These are phyloP conservation scores for Miltochrista miniata DNA, from an alignment of 2,888 invertebrate genomes.

Conservation along the genomic window DNA sequence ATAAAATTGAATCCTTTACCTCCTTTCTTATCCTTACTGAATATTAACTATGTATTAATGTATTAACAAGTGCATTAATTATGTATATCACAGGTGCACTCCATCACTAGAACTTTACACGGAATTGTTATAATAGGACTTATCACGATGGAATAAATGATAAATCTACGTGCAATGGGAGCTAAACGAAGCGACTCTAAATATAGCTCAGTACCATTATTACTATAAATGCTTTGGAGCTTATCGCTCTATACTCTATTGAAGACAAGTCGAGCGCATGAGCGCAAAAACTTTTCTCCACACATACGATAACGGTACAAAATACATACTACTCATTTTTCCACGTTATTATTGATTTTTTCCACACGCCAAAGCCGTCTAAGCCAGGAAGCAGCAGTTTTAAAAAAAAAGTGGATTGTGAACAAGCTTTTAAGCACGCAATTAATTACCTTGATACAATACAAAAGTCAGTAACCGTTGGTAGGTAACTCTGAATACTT, in stretches of 20 bases:
- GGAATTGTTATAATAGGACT: conserved; percentile 13
- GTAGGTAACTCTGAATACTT: not conserved
- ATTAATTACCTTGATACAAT: not conserved
- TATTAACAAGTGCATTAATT: not conserved
- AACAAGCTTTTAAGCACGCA: not conserved
- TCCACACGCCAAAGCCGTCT: not conserved
- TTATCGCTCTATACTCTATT: conserved; percentile 72
- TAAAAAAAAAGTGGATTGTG: not conserved
- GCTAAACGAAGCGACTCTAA: conserved; percentile 67
- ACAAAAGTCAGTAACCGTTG: not conserved
- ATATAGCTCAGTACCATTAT: conserved; percentile 66
- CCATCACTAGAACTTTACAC: not conserved
- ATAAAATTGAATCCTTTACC: too few species aligned
- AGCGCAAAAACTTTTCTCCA: conserved; percentile 67
- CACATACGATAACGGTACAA: conserved; percentile 60
- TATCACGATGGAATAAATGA: conserved; percentile 46
- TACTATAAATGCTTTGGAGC: conserved; percentile 69
- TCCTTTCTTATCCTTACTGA: too few species aligned
- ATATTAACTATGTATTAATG: too few species aligned
- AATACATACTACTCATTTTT: conserved; percentile 58
- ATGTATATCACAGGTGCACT: not conserved
- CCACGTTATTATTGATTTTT: conserved; percentile 44
- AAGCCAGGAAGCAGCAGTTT: not conserved
- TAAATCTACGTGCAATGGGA: conserved; percentile 45
- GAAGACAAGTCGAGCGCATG: conserved; percentile 59